Percentiles rank a stretch among this genome's conserved stretches.
These are phyloP conservation scores for Equus quagga DNA, from an alignment of 2,113 vertebrate genomes.

Conservation along the genomic window DNA sequence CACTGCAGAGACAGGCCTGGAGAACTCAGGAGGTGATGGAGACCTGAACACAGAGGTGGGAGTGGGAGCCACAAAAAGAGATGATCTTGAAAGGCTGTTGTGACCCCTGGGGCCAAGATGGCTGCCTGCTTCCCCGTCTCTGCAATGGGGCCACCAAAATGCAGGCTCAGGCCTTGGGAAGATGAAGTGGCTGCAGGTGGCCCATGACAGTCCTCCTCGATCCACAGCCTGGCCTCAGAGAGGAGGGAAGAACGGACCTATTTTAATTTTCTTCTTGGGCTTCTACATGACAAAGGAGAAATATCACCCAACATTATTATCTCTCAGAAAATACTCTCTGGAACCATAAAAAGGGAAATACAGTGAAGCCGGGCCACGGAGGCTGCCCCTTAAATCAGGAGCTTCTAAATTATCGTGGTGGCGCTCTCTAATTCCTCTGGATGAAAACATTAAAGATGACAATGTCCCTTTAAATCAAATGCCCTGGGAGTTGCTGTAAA, in stretches of 20 bases:
- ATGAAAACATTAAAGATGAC: constrained; percentile 78
- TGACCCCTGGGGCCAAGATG: too few relatives aligned
- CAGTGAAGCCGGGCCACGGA: constrained; percentile 38
- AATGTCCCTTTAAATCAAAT: constrained; percentile 79
- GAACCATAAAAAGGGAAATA: constrained; percentile 65
- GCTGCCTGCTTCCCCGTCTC: rapidly evolving
- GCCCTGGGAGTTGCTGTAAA: constrained; percentile 51
- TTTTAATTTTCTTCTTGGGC: constrained; percentile 77
- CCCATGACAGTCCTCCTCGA: background rate
- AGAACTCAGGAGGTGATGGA: rapidly evolving
- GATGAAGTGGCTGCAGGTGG: background rate
- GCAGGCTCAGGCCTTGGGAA: background rate
- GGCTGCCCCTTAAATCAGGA: constrained; percentile 79
- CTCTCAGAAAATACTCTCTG: constrained; percentile 76
- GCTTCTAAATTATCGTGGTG: constrained; percentile 73
- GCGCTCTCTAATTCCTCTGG: constrained; percentile 76
- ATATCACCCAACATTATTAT: constrained; percentile 75
- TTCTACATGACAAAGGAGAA: constrained; percentile 77
- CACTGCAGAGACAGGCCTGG: background rate
- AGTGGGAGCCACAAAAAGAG: too few relatives aligned
- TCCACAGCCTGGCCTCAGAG: background rate
- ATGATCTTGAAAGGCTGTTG: background rate
- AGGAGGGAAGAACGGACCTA: background rate
- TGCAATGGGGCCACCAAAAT: rapidly evolving
- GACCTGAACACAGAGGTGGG: background rate